Evolutionary conservation across 1,140 invertebrate species (phyloP).

Genomic region (Aphaenogaster floridana): DNA sequence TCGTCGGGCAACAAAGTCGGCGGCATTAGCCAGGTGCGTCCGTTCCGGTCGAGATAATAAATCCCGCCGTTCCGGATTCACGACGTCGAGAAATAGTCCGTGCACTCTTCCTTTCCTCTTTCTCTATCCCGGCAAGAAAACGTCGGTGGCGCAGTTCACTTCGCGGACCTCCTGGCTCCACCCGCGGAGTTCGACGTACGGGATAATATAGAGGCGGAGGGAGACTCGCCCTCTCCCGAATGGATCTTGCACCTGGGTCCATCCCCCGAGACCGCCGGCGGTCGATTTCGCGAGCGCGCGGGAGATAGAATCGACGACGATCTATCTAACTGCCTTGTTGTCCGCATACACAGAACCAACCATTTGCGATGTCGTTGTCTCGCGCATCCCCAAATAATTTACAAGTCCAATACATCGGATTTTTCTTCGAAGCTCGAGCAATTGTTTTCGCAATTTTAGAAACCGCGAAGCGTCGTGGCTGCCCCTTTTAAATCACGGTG

Average conservation of each 20-base stretch:
- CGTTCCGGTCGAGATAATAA: constrained; percentile 66
- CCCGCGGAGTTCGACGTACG: constrained; percentile 64
- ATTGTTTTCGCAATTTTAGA: constrained; percentile 39
- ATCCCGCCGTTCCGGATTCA: constrained; percentile 61
- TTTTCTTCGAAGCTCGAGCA: constrained; percentile 63
- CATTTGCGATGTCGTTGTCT: constrained; percentile 73
- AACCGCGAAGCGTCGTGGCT: background rate
- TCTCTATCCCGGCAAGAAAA: background rate
- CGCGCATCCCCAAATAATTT: constrained; percentile 76
- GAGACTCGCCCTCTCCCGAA: constrained; percentile 51
- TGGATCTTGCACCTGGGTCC: constrained; percentile 69
- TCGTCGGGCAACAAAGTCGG: constrained; percentile 66
- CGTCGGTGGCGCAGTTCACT: constrained; percentile 64
- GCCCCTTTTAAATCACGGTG: background rate
- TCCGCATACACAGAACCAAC: constrained; percentile 52
- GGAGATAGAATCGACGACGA: constrained; percentile 42
- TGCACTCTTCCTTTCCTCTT: constrained; percentile 25
- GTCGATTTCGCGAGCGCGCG: constrained; percentile 28
- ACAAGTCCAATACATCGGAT: constrained; percentile 80
- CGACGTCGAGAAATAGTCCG: constrained; percentile 36
- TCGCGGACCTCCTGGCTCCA: constrained; percentile 41
- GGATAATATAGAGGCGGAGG: constrained; percentile 67
- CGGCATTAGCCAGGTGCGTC: constrained; percentile 72
- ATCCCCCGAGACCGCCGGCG: constrained; percentile 46
- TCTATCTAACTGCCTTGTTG: constrained; percentile 63